A percentile compares a stretch with the other conserved stretches of the same genome.
Evolutionary conservation across 2,797 vertebrate species (phyloP).

Genomic region (Pagetopsis macropterus): DNA sequence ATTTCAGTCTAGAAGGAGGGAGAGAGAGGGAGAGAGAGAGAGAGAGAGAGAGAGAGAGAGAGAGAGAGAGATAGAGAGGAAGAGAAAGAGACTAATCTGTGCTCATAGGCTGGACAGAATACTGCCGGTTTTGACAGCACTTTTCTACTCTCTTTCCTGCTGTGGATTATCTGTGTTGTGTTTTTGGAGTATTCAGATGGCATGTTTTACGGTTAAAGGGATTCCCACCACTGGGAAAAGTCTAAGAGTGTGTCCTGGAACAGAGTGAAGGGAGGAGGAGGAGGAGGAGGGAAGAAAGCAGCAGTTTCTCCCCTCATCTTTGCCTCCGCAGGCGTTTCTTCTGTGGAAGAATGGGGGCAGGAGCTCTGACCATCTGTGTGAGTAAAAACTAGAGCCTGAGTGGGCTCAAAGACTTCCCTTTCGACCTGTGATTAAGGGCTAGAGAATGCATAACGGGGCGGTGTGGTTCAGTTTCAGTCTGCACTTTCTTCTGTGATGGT

Average conservation of each 20-base stretch:
- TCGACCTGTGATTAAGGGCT: constrained; percentile 50
- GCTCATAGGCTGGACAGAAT: constrained; percentile 43
- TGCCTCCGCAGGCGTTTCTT: constrained; percentile 71
- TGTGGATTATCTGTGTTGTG: constrained; percentile 35
- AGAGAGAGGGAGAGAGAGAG: constrained; percentile 58
- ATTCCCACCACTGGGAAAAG: constrained; percentile 44
- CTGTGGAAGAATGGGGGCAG: constrained; percentile 89
- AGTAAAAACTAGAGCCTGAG: constrained; percentile 80
- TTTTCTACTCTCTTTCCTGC: constrained; percentile 9
- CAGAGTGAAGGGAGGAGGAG: constrained; percentile 53
- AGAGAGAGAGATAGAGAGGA: constrained; percentile 58
- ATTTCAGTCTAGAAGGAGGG: constrained; percentile 82
- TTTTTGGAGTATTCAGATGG: constrained; percentile 49
- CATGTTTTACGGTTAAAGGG: constrained; percentile 15
- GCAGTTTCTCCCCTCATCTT: constrained; percentile 68
- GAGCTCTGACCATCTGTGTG: constrained; percentile 92
- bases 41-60: constrained; percentile 67
- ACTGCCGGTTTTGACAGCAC: constrained; percentile 40
- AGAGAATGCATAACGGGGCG: constrained; percentile 39
- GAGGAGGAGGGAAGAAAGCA: constrained; percentile 43
- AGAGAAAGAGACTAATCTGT: constrained; percentile 67
- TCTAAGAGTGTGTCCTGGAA: constrained; percentile 40
- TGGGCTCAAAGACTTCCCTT: constrained; percentile 35
- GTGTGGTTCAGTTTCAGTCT: constrained; percentile 13
- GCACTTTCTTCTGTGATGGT: constrained; percentile 26